phyloP scores from a whole-genome alignment of 1,140 invertebrate species.

The Drosophila micromelanica region DNA sequence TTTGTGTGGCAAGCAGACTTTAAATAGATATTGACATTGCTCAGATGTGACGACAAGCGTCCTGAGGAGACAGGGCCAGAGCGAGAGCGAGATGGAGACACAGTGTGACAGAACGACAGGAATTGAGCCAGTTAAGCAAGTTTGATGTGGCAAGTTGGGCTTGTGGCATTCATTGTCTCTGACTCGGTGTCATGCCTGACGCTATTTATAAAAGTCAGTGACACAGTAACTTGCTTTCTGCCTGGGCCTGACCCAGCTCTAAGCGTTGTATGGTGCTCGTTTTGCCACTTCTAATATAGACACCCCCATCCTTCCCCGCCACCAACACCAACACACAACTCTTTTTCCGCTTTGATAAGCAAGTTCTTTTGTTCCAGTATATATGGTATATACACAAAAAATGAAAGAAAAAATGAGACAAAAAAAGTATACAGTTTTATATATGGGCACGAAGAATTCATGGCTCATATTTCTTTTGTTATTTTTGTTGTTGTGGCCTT shows the following conservation, averaged over 20 bases:
- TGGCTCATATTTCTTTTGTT: slow-evolving; percentile 69
- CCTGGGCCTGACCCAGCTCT: slow-evolving; percentile 34
- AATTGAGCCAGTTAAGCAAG: slow-evolving; percentile 13
- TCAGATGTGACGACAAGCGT: slow-evolving; percentile 20
- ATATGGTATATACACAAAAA: slow-evolving; percentile 15
- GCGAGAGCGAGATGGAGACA: slow-evolving; percentile 5
- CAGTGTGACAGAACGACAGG: slow-evolving; percentile 9
- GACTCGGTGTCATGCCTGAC: slow-evolving; percentile 74
- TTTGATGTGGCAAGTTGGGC: slow-evolving; percentile 26
- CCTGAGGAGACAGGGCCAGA: background rate
- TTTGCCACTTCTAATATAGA: slow-evolving; percentile 70
- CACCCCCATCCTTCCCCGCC: background rate
- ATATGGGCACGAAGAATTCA: slow-evolving; percentile 64
- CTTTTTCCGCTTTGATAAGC: slow-evolving; percentile 82
- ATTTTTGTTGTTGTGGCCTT: slow-evolving; percentile 64
- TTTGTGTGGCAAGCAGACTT: slow-evolving; percentile 44
- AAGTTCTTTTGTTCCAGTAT: slow-evolving; percentile 73
- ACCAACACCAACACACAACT: slow-evolving; percentile 41
- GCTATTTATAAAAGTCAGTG: slow-evolving; percentile 82
- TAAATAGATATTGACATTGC: slow-evolving; percentile 77
- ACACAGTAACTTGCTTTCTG: slow-evolving; percentile 74
- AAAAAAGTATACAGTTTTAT: slow-evolving; percentile 48
- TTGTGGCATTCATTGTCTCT: slow-evolving; percentile 51
- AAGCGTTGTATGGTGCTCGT: slow-evolving; percentile 43
- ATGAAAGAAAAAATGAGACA: slow-evolving; percentile 1